phyloP scores from a whole-genome alignment of 1,140 invertebrate species.

The Platorchestia sp. region DNA sequence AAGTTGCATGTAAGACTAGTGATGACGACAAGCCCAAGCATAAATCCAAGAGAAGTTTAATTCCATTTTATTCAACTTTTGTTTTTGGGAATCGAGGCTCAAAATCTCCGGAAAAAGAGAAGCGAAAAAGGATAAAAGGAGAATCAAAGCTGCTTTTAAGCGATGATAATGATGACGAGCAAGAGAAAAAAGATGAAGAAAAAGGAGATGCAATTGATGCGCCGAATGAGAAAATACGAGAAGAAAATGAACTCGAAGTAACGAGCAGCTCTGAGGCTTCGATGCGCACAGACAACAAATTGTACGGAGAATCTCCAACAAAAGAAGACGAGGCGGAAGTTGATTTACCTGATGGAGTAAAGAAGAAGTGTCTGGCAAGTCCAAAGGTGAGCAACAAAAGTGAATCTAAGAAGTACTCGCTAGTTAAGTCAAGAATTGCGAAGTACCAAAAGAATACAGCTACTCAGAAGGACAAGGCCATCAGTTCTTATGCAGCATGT shows the following conservation, averaged over 20 bases:
- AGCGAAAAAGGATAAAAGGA: constrained; percentile 25
- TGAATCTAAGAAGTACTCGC: constrained; percentile 11
- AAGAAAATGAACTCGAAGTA: neutral
- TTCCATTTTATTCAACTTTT: constrained; percentile 29
- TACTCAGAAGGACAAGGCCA: neutral
- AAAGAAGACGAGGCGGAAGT: neutral
- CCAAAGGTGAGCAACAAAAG: neutral
- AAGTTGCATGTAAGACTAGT: neutral
- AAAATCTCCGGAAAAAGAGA: neutral
- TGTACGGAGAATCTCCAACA: neutral
- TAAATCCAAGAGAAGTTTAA: neutral
- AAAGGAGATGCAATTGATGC: constrained; percentile 2
- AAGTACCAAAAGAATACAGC: constrained; percentile 36
- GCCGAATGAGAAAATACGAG: neutral
- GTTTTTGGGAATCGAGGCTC: neutral
- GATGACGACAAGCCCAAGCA: constrained; percentile 24
- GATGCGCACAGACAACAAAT: neutral
- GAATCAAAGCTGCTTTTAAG: constrained; percentile 1
- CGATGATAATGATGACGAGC: constrained; percentile 39
- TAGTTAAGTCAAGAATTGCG: constrained; percentile 24
- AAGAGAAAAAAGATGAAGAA: constrained; percentile 22
- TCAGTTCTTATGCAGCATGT: neutral
- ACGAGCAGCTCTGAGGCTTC: neutral
- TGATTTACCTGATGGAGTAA: neutral
- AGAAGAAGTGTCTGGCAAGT: constrained; percentile 5